Percentiles rank a stretch among this genome's conserved stretches.
Evolutionary conservation across 2,113 vertebrate species (phyloP).

Genomic region (Psilopogon haemacephalus): DNA sequence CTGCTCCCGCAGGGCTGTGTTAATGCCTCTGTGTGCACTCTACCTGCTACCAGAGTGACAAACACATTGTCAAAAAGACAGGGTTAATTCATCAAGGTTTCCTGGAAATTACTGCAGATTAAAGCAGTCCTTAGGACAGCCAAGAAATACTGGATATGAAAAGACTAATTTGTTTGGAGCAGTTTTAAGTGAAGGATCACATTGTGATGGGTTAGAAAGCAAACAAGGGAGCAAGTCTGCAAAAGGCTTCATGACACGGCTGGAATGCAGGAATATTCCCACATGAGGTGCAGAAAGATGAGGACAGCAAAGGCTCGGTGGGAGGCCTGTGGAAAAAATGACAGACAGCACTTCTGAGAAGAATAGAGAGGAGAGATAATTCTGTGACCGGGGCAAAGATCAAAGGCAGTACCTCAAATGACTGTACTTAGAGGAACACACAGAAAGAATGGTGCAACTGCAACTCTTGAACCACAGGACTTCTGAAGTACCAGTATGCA

Average conservation of each 20-base stretch:
- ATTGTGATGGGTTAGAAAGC: neutral
- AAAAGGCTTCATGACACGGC: neutral
- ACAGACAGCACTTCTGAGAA: neutral
- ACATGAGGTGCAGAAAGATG: neutral
- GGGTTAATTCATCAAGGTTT: neutral
- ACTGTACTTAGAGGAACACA: neutral
- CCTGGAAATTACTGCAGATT: neutral
- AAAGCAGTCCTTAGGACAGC: neutral
- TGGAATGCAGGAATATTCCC: neutral
- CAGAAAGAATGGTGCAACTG: neutral
- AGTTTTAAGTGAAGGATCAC: neutral
- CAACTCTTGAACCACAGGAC: accelerated
- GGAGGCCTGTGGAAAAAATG: neutral
- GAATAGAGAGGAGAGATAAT: neutral
- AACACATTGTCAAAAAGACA: neutral
- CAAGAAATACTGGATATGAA: neutral
- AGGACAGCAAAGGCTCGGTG: neutral
- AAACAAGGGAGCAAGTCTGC: neutral
- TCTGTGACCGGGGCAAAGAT: neutral
- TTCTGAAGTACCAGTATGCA: neutral
- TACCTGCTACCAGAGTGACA: accelerated
- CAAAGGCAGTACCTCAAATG: neutral
- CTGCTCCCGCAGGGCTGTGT: neutral
- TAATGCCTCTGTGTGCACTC: neutral
- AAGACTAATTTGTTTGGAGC: neutral